Conservation (phyloP, 2,888 invertebrate genomes). For the Sympetrum striolatum region DNA sequence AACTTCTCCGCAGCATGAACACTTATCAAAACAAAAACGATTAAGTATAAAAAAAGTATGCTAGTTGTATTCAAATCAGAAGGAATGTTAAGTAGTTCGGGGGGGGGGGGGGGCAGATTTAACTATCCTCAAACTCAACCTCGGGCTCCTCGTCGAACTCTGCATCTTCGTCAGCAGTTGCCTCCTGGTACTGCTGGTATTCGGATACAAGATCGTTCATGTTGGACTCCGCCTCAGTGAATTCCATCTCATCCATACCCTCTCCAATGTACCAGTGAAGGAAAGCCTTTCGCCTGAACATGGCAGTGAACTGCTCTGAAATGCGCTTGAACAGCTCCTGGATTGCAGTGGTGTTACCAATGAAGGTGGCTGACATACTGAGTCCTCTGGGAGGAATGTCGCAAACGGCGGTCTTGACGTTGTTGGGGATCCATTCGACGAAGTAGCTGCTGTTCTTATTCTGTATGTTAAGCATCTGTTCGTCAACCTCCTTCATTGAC, state of each 20-base stretch:
- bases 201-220: conserved; percentile 91
- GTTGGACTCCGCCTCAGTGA: conserved; percentile 95
- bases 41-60: conserved; percentile 16
- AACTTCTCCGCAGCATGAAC: conserved; percentile 38
- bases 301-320: conserved; percentile 65
- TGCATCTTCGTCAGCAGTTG: conserved; percentile 82
- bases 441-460: conserved; percentile 58
- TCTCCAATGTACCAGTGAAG: conserved; percentile 98
- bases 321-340: conserved; percentile 65
- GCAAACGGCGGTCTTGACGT: conserved; percentile 66
- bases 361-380: conserved; percentile 68
- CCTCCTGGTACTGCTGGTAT: conserved; percentile 94
- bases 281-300: conserved; percentile 87
- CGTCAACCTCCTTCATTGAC: conserved; percentile 68
- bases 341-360: conserved; percentile 64
- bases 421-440: conserved; percentile 57
- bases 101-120: conserved; percentile 53
- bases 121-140: conserved; percentile 73
- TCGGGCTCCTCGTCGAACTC: conserved; percentile 82
- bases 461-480: conserved; percentile 65
- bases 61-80: conserved; percentile 27
- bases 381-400: conserved; percentile 69
- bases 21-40: conserved; percentile 28
- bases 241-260: conserved; percentile 98
- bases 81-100: conserved; percentile 33